phyloP scores from a whole-genome alignment of 2,113 vertebrate genomes.

The Lasiurus borealis region DNA sequence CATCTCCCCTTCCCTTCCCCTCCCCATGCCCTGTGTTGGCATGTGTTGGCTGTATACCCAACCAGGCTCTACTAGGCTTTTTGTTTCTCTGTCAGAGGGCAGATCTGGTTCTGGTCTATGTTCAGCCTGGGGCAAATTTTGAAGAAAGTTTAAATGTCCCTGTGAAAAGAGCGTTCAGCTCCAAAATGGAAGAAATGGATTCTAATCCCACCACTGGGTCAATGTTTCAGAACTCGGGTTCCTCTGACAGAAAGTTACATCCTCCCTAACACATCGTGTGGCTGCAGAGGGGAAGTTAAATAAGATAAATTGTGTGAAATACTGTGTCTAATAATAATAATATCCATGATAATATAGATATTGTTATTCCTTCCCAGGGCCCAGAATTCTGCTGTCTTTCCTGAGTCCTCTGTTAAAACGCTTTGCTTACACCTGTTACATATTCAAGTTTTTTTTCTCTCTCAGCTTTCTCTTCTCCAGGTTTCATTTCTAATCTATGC shows the following conservation, averaged over 20 bases:
- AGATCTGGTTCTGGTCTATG: not conserved
- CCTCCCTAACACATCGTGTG: rapidly evolving
- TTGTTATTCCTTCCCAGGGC: not conserved
- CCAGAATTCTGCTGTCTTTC: not conserved
- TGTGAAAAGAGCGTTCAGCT: not conserved
- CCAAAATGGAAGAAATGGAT: not conserved
- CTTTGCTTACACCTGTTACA: not conserved
- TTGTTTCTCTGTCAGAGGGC: not conserved
- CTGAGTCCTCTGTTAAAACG: not conserved
- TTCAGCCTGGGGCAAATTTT: not conserved
- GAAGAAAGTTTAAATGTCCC: not conserved
- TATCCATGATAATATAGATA: not conserved
- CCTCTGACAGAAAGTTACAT: not conserved
- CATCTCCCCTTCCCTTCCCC: too few relatives aligned
- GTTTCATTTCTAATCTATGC: not conserved
- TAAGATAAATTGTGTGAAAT: not conserved
- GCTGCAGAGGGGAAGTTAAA: not conserved
- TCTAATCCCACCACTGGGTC: not conserved
- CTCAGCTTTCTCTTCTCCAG: not conserved
- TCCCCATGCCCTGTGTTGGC: too few relatives aligned
- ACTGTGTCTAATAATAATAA: not conserved
- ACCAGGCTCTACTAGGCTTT: rapidly evolving
- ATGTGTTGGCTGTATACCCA: rapidly evolving
- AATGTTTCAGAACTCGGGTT: not conserved
- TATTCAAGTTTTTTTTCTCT: not conserved